A percentile compares a stretch with the other conserved stretches of the same genome.
These are phyloP conservation scores for Diachrysia chrysitis DNA, from an alignment of 2,888 invertebrate genomes.

Conservation along the genomic window DNA sequence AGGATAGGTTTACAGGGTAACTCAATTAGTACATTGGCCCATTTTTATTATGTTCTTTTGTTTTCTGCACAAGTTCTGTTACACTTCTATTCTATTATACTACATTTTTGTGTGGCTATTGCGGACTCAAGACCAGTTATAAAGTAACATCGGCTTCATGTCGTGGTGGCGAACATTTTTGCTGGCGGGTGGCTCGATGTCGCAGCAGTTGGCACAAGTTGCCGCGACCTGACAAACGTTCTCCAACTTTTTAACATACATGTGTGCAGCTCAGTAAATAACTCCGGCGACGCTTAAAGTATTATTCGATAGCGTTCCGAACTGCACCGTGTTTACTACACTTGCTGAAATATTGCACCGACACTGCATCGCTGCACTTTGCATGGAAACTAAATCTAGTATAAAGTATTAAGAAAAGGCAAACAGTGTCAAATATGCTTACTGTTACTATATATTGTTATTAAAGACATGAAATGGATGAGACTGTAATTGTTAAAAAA, in stretches of 20 bases:
- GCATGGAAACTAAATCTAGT: not conserved
- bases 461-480: not conserved
- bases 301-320: constrained; percentile 26
- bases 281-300: constrained; percentile 23
- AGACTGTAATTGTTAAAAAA: not conserved
- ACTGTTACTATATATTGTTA: too few relatives aligned
- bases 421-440: too few relatives aligned
- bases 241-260: constrained; percentile 30
- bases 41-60: too few relatives aligned
- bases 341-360: constrained; percentile 10
- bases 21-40: too few relatives aligned
- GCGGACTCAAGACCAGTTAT: not conserved
- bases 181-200: not conserved
- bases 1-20: too few relatives aligned
- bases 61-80: too few relatives aligned
- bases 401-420: not conserved
- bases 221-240: not conserved
- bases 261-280: constrained; percentile 35
- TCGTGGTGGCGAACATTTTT: constrained; percentile 1
- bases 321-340: not conserved
- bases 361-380: not conserved
- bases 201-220: constrained; percentile 16
- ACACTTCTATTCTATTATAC: too few relatives aligned
- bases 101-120: too few relatives aligned
- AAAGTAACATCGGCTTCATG: constrained; percentile 12